phyloP scores from a whole-genome alignment of 2,113 vertebrate species.

The Beaufortia kweichowensis region DNA sequence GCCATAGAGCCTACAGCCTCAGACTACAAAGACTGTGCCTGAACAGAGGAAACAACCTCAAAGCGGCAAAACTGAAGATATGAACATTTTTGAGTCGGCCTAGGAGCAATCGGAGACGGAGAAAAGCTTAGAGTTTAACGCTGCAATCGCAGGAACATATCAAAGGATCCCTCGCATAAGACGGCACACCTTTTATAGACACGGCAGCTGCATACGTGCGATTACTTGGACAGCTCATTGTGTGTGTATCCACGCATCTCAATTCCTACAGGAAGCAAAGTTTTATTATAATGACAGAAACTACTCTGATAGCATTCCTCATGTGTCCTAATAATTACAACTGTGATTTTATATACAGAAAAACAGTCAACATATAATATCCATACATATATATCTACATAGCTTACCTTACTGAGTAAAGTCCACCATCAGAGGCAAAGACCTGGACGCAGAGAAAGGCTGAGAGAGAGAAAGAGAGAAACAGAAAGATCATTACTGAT shows the following conservation, averaged over 20 bases:
- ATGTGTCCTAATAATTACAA: not conserved
- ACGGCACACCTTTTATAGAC: not conserved
- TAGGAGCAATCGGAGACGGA: conserved; percentile 15
- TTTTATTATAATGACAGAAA: not conserved
- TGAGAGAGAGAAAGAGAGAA: not conserved
- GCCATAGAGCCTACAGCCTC: not conserved
- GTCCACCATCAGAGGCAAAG: conserved; percentile 8
- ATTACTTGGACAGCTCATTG: not conserved
- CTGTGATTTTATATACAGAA: not conserved
- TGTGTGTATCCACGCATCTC: not conserved
- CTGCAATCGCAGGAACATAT: conserved; percentile 9
- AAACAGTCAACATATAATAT: not conserved
- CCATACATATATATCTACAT: not conserved
- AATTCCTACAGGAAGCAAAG: not conserved
- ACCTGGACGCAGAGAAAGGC: not conserved
- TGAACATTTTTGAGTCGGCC: not conserved
- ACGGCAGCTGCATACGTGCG: not conserved
- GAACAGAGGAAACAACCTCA: conserved; percentile 20
- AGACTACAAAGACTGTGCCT: not conserved
- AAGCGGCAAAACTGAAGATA: conserved; percentile 1
- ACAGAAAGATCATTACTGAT: conserved; percentile 38
- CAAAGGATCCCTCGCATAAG: not conserved
- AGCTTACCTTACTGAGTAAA: conserved; percentile 15
- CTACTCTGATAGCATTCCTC: not conserved
- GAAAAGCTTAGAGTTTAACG: conserved; percentile 8